phyloP scores from a whole-genome alignment of 2,888 invertebrate species.

The Leucoma salicis region DNA sequence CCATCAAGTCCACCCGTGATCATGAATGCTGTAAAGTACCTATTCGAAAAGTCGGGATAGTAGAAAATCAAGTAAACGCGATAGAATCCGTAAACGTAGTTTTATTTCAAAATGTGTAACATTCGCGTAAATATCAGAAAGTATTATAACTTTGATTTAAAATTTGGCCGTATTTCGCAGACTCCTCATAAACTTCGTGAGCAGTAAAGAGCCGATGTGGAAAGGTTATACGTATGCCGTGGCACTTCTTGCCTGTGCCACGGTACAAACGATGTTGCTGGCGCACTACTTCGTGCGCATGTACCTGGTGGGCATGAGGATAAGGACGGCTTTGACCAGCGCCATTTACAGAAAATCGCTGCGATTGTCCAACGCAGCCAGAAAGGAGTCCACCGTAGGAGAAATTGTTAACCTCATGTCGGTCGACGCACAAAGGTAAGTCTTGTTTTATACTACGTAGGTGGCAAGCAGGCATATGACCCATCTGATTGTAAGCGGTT shows the following conservation, averaged over 20 bases:
- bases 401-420: conserved; percentile 97
- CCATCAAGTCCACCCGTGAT: too few species aligned
- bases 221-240: conserved; percentile 93
- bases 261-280: conserved; percentile 90
- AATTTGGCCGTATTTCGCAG: conserved; percentile 63
- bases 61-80: too few species aligned
- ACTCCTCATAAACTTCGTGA: conserved; percentile 87
- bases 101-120: too few species aligned
- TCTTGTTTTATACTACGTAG: too few species aligned
- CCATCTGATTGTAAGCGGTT: too few species aligned
- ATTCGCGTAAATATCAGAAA: too few species aligned
- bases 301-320: conserved; percentile 94
- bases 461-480: too few species aligned
- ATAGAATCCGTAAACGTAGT: too few species aligned
- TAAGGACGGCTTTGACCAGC: conserved; percentile 93
- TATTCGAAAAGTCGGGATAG: too few species aligned
- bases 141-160: too few species aligned
- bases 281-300: conserved; percentile 96
- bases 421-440: conserved; percentile 91
- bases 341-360: conserved; percentile 94
- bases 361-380: conserved; percentile 88
- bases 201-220: conserved; percentile 86
- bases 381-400: conserved; percentile 92
- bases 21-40: too few species aligned
- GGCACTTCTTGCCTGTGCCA: conserved; percentile 87